Base-by-base conservation (phyloP, 2,113 vertebrate genomes). In the Peucedramus taeniatus region DNA sequence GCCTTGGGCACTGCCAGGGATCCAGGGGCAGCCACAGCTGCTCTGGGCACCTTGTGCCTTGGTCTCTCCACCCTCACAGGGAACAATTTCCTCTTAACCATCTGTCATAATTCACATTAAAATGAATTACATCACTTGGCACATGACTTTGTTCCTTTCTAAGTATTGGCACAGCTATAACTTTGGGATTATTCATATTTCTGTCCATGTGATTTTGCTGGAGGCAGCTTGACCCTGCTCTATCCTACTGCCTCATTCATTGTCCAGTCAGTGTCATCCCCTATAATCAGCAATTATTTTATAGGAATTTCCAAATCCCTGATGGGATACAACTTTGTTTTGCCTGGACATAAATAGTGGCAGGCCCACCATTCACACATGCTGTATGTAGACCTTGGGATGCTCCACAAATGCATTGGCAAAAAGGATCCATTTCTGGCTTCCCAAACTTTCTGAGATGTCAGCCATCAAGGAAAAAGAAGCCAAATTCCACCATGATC, bases 381-480 rank as follows among this genome's bases (percentile, higher is more conserved):
- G 15, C 19, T 39, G 5, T 31, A 3, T 61, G 26, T 45, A 20
- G 9, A 53, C 8, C 11, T 74, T 0, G 0, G 47, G 13, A 19
- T 26, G 15, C 6, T 70, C 56, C 56, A 66, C 42, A 78, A 70
- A 49, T 18, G 10, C 17, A 11, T 31, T 78, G 51, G 50, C 10
- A 69, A 81, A 89, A 89, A 56, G 0, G 1, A 65, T 28, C 10
- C 3, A 42, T 78, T 78, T 83, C 26, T 86, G 35, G 12, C 14
- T 94, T 75, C 37, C 57, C 49, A 94, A 56, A 45, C 26, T 13
- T 31, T 42, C 23, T 44, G 39, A 64, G 12, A 12, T 21, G 12
- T 44, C 65, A 90, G 11, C 2, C 20, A 69, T 33, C 9, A 30
- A 11, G 19, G 8, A 37, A 63, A 47, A 87, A 49, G 12, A 39